Conservation (phyloP, 2,797 vertebrate species). For the Darevskia nairensis region DNA sequence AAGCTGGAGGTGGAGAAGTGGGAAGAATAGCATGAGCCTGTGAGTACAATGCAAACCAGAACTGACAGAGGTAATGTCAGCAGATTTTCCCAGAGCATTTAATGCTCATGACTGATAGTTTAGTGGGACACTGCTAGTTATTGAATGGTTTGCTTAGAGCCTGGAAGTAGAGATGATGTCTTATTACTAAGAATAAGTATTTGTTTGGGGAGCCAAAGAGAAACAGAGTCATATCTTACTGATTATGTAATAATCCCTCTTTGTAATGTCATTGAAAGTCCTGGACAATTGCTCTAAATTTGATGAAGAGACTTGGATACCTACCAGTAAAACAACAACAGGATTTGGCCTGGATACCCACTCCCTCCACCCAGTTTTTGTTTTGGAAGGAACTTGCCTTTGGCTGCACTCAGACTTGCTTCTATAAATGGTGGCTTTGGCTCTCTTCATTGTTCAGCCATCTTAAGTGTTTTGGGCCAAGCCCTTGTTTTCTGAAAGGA, state of each 20-base stretch:
- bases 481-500: slow-evolving; percentile 71
- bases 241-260: slow-evolving; percentile 7
- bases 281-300: background rate
- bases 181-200: background rate
- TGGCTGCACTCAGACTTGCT: slow-evolving; percentile 24
- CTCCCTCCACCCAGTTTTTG: background rate
- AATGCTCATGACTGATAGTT: background rate
- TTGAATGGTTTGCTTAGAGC: accelerated
- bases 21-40: background rate
- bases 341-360: background rate
- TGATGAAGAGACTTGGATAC: background rate
- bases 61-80: slow-evolving; percentile 16
- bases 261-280: background rate
- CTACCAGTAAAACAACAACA: background rate
- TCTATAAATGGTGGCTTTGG: slow-evolving; percentile 30
- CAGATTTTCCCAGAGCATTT: background rate
- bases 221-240: background rate
- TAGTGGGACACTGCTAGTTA: background rate
- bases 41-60: background rate
- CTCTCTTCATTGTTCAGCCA: slow-evolving; percentile 64
- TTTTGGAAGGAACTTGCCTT: slow-evolving; percentile 35
- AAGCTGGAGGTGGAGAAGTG: background rate
- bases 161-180: background rate
- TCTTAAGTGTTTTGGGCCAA: slow-evolving; percentile 69
- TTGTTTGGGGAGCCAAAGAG: background rate